phyloP scores from a whole-genome alignment of 2,797 vertebrate genomes.

The Spea hammondii region DNA sequence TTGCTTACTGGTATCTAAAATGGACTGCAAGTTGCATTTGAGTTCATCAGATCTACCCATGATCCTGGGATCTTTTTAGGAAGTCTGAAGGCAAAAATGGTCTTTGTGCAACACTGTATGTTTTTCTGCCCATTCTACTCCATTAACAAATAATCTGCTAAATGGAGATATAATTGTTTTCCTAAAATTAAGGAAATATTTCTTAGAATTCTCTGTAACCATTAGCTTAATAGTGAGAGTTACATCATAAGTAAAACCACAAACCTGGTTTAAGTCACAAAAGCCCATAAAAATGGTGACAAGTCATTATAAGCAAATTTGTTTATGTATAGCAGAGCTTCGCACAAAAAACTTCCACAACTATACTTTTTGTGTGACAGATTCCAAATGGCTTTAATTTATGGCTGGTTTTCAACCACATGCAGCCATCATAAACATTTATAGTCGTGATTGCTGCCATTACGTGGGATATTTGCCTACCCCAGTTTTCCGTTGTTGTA shows the following conservation, averaged over 20 bases:
- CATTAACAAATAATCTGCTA: no score
- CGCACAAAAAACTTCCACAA: not conserved
- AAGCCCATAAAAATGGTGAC: slow-evolving; percentile 3
- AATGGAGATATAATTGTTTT: no score
- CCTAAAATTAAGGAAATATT: not conserved
- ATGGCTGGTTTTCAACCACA: not conserved
- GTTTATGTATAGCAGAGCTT: not conserved
- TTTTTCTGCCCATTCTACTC: no score
- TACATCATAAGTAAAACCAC: not conserved
- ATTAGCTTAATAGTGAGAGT: not conserved
- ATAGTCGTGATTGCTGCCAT: slow-evolving; percentile 10
- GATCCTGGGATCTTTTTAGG: no score
- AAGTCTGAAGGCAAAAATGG: no score
- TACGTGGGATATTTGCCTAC: slow-evolving; percentile 9
- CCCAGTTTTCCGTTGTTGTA: slow-evolving; percentile 28
- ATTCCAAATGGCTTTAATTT: slow-evolving; percentile 9
- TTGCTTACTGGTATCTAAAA: no score
- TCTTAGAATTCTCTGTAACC: not conserved
- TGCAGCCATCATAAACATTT: slow-evolving; percentile 20
- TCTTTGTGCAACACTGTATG: no score
- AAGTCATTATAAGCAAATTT: not conserved
- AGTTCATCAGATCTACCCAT: no score
- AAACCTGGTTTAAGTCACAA: slow-evolving; percentile 4
- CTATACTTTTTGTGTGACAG: not conserved
- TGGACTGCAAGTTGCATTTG: no score